Conservation (phyloP, 2,113 vertebrate genomes). For the Rhinolophus sinicus region DNA sequence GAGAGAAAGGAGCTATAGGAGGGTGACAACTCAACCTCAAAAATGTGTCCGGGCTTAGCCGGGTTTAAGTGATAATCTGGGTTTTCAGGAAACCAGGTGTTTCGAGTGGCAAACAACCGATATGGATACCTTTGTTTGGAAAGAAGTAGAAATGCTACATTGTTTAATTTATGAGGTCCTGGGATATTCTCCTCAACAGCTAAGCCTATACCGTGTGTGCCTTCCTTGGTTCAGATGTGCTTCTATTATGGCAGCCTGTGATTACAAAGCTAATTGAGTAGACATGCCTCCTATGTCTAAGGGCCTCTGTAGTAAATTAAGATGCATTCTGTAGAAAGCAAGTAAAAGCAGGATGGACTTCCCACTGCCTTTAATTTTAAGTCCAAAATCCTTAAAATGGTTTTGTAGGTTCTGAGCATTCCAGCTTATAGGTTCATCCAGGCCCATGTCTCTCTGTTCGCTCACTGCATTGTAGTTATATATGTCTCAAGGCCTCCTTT, state of each 20-base stretch:
- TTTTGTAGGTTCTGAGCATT: background rate
- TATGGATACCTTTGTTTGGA: background rate
- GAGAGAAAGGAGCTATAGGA: background rate
- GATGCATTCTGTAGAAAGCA: background rate
- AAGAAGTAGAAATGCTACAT: fast-evolving
- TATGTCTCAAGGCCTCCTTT: background rate
- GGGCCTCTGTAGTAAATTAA: background rate
- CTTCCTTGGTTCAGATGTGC: background rate
- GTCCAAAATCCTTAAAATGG: background rate
- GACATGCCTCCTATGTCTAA: background rate
- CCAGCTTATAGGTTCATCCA: background rate
- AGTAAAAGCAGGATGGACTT: background rate
- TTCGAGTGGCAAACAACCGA: background rate
- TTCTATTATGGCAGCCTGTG: background rate
- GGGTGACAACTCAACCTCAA: background rate
- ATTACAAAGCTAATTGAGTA: constrained; percentile 9
- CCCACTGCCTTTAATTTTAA: constrained; percentile 39
- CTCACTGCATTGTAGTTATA: background rate
- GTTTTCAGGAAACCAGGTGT: background rate
- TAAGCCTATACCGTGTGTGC: background rate
- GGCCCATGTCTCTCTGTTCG: background rate
- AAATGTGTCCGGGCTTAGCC: background rate
- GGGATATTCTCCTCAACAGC: background rate
- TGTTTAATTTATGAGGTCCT: background rate
- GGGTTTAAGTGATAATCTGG: background rate